Conservation (phyloP, 2,888 invertebrate species). For the Melanostoma mellinum region DNA sequence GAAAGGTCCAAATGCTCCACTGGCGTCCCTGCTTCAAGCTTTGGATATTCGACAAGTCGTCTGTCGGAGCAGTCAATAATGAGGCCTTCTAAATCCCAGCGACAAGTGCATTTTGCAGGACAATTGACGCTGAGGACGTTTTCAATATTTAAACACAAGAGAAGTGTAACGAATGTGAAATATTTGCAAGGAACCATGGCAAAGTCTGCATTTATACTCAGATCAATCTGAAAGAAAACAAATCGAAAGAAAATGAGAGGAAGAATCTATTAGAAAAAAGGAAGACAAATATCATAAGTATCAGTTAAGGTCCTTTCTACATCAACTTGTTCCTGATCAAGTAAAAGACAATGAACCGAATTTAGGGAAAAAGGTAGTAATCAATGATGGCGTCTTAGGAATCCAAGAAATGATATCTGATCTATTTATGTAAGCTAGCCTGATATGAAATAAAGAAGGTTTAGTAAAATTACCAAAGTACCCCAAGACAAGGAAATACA, state of each 20-base stretch:
- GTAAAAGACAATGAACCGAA: too few species aligned
- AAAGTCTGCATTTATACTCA: constrained; percentile 54
- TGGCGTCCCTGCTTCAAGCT: constrained; percentile 76
- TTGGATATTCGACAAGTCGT: constrained; percentile 76
- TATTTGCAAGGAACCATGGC: constrained; percentile 32
- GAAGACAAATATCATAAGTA: too few species aligned
- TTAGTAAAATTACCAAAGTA: too few species aligned
- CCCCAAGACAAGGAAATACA: too few species aligned
- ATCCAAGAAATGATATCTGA: too few species aligned
- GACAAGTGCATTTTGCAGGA: constrained; percentile 78
- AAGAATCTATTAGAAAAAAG: constrained; percentile 1
- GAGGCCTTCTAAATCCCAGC: constrained; percentile 79
- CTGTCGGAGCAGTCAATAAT: constrained; percentile 78
- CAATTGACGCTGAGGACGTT: constrained; percentile 74
- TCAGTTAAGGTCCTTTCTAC: too few species aligned
- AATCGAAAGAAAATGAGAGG: neutral
- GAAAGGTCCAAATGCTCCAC: constrained; percentile 86
- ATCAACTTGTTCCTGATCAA: too few species aligned
- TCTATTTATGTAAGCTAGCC: too few species aligned
- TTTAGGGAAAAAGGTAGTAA: too few species aligned
- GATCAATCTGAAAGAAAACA: constrained; percentile 15
- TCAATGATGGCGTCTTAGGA: too few species aligned
- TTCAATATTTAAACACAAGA: constrained; percentile 12
- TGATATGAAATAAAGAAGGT: too few species aligned
- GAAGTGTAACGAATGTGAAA: constrained; percentile 27